Evolutionary conservation across 1,140 invertebrate genomes (phyloP).

Genomic region (Trialeurodes vaporariorum): DNA sequence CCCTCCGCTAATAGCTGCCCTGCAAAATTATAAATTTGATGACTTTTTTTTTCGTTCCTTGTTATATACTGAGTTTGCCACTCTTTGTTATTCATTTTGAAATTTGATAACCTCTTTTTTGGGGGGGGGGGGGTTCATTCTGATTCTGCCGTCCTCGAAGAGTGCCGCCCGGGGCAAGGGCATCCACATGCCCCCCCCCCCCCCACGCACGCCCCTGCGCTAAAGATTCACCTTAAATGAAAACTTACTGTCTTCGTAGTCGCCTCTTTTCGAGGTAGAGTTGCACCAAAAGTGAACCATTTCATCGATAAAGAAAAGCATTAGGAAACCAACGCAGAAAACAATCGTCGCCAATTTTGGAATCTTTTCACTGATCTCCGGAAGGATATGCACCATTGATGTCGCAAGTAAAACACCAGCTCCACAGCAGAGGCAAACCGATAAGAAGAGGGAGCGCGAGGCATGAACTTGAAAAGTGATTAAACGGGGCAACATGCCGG

Average conservation of each 20-base stretch:
- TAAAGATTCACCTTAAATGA: no score
- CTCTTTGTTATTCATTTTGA: no score
- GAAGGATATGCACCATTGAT: not conserved
- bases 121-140: no score
- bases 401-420: not conserved
- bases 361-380: conserved; percentile 6
- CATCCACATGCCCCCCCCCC: no score
- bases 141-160: no score
- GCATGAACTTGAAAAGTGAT: not conserved
- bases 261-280: not conserved
- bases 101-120: no score
- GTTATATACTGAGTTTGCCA: no score
- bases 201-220: no score
- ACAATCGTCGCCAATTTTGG: conserved; percentile 7
- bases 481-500: not conserved
- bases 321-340: not conserved
- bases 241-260: not conserved
- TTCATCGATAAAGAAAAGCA: not conserved
- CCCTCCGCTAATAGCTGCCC: no score
- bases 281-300: conserved; percentile 2
- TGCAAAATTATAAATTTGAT: no score
- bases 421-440: not conserved
- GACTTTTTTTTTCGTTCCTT: no score
- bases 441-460: not conserved
- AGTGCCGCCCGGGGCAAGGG: no score